phyloP scores from a whole-genome alignment of 2,797 vertebrate genomes.

The Cryptoblepharus egeriae region DNA sequence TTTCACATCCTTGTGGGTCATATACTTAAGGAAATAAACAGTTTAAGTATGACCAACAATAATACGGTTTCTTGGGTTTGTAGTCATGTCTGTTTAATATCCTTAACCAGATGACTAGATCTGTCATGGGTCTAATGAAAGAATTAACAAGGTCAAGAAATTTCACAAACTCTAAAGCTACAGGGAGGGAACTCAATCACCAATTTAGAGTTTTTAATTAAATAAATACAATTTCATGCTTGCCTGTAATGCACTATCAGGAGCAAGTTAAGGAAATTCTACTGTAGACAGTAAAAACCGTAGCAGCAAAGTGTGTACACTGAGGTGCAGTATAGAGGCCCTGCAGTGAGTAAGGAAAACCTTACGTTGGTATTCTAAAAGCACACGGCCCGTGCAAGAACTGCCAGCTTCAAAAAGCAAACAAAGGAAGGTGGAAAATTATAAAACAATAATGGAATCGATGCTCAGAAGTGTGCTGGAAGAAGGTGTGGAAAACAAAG shows the following conservation, averaged over 20 bases:
- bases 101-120: constrained; percentile 85
- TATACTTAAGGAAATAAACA: constrained; percentile 85
- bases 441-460: constrained; percentile 70
- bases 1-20: constrained; percentile 89
- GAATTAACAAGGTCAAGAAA: constrained; percentile 88
- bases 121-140: constrained; percentile 85
- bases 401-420: constrained; percentile 78
- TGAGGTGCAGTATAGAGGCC: constrained; percentile 85
- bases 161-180: constrained; percentile 91
- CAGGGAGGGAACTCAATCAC: constrained; percentile 88
- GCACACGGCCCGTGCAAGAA: constrained; percentile 78
- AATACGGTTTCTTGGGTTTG: constrained; percentile 80
- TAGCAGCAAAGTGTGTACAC: constrained; percentile 91
- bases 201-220: constrained; percentile 88
- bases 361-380: constrained; percentile 77
- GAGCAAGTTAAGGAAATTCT: constrained; percentile 86
- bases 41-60: constrained; percentile 82
- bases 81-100: constrained; percentile 82
- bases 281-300: constrained; percentile 90
- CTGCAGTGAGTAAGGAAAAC: constrained; percentile 86
- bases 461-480: constrained; percentile 73
- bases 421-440: constrained; percentile 59
- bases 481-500: constrained; percentile 76
- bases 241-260: constrained; percentile 92
- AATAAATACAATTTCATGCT: constrained; percentile 98